These are phyloP conservation scores for Triplophysa rosa DNA, from an alignment of 2,113 vertebrate species.

Conservation along the genomic window DNA sequence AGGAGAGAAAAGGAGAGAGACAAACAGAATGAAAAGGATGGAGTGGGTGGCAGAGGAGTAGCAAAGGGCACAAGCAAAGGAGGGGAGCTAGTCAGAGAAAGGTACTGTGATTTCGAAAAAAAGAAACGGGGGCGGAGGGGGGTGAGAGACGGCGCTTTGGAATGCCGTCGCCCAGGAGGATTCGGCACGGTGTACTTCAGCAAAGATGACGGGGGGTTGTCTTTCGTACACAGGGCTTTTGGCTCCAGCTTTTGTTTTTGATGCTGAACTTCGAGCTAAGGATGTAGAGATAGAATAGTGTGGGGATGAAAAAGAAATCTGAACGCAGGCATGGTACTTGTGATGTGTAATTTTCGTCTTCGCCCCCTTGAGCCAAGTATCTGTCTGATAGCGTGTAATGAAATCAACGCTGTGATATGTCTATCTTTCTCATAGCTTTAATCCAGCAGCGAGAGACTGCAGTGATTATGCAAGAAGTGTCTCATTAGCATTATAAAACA, in stretches of 20 bases:
- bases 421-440: conserved; percentile 6
- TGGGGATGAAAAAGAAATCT: background rate
- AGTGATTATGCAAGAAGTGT: conserved; percentile 1
- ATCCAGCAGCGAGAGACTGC: background rate
- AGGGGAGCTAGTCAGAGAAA: conserved; percentile 54
- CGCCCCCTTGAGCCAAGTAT: conserved; percentile 26
- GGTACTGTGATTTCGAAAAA: conserved; percentile 43
- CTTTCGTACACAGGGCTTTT: conserved; percentile 27
- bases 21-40: conserved; percentile 60
- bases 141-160: conserved; percentile 37
- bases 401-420: conserved; percentile 3
- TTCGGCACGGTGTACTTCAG: conserved; percentile 25
- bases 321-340: background rate
- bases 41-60: conserved; percentile 53
- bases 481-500: conserved; percentile 4
- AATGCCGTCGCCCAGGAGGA: conserved; percentile 41
- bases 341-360: conserved; percentile 19
- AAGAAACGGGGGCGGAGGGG: conserved; percentile 31
- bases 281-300: conserved; percentile 13
- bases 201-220: conserved; percentile 31
- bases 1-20: conserved; percentile 54
- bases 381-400: conserved; percentile 9
- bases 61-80: conserved; percentile 54
- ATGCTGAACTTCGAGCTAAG: conserved; percentile 7
- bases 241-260: conserved; percentile 26